These are phyloP conservation scores for Diloba caeruleocephala DNA, from an alignment of 2,888 invertebrate genomes.

Conservation along the genomic window DNA sequence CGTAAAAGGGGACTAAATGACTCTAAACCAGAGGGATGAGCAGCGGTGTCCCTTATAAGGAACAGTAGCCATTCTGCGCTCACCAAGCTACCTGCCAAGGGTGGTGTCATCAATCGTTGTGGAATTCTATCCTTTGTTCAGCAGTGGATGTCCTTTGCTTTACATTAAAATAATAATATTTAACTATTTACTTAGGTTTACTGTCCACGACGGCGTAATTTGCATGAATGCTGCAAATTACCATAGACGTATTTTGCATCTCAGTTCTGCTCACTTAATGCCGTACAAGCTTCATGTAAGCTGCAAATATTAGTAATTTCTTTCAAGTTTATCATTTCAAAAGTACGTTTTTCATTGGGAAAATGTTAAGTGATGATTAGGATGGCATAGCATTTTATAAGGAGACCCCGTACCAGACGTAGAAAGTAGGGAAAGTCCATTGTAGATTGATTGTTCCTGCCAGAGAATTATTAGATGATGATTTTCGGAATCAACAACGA, in stretches of 20 bases:
- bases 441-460: background rate
- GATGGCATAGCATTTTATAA: background rate
- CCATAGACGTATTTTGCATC: background rate
- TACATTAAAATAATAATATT: too few species aligned
- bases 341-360: background rate
- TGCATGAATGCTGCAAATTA: background rate
- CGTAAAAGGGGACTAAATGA: too few species aligned
- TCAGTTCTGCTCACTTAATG: background rate
- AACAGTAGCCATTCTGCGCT: too few species aligned
- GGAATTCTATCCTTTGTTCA: too few species aligned
- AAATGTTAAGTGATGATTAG: background rate
- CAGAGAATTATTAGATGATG: background rate
- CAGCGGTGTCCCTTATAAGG: too few species aligned
- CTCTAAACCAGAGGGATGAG: too few species aligned
- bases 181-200: too few species aligned
- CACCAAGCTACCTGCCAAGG: too few species aligned
- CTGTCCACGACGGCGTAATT: too few species aligned
- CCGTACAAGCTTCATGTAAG: background rate
- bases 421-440: background rate
- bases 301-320: background rate
- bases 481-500: background rate
- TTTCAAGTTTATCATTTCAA: background rate
- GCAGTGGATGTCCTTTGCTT: too few species aligned
- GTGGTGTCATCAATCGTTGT: too few species aligned
- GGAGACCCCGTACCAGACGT: background rate